Conservation (phyloP, 2,888 invertebrate genomes). For the Emmelina monodactyla region DNA sequence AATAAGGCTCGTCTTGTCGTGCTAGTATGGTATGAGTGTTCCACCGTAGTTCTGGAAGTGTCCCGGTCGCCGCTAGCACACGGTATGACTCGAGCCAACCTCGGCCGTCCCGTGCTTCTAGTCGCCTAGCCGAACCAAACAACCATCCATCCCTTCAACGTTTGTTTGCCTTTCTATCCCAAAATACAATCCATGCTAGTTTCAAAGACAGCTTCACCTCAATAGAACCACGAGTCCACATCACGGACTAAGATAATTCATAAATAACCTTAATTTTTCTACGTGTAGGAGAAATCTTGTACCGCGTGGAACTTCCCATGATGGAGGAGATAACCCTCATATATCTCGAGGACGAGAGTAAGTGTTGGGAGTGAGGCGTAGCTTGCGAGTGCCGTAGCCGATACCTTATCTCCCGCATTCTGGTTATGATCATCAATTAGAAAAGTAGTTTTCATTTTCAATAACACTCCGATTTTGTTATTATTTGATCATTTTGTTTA, state of each 20-base stretch:
- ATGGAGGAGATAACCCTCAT: conserved; percentile 94
- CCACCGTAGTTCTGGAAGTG: conserved; percentile 36
- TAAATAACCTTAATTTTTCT: conserved; percentile 66
- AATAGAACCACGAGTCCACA: conserved; percentile 23
- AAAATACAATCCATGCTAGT: conserved; percentile 11
- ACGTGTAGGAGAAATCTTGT: conserved; percentile 85
- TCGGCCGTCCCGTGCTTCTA: conserved; percentile 60
- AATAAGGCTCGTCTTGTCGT: neutral
- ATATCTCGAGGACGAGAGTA: conserved; percentile 90
- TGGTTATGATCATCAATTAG: conserved; percentile 68
- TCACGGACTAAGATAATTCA: conserved; percentile 31
- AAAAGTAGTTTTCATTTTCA: conserved; percentile 64
- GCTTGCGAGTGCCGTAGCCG: conserved; percentile 72
- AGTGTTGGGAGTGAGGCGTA: conserved; percentile 71
- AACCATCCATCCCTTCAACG: conserved; percentile 23
- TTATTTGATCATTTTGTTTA: conserved; percentile 50
- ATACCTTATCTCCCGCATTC: conserved; percentile 68
- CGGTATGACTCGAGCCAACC: conserved; percentile 35
- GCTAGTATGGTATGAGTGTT: conserved; percentile 30
- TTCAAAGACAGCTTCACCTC: conserved; percentile 19
- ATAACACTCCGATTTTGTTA: conserved; percentile 59
- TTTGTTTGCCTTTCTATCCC: conserved; percentile 5
- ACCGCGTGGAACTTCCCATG: conserved; percentile 92
- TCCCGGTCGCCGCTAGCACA: conserved; percentile 39
- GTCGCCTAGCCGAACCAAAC: conserved; percentile 50